Percentiles rank a stretch among this genome's conserved stretches.
Evolutionary conservation across 2,888 invertebrate genomes (phyloP).

Genomic region (Caradrina kadenii): DNA sequence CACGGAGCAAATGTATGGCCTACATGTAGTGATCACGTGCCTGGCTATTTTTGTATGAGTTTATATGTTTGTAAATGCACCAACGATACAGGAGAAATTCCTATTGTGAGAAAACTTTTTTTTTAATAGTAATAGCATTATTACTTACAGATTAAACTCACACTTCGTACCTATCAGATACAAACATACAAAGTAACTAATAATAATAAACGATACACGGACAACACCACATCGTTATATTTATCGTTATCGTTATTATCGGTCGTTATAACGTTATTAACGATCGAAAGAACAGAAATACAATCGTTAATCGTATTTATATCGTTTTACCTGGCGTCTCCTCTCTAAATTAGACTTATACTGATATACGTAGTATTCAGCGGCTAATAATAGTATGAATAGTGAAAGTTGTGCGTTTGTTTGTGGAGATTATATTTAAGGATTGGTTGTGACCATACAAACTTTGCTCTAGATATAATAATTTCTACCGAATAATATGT

Average conservation of each 20-base stretch:
- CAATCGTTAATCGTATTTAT: constrained; percentile 86
- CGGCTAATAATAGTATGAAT: constrained; percentile 20
- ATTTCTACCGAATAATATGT: too few relatives aligned
- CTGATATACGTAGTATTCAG: constrained; percentile 40
- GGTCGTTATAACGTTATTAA: constrained; percentile 87
- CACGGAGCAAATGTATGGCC: too few relatives aligned
- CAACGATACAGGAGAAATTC: too few relatives aligned
- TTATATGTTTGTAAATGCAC: too few relatives aligned
- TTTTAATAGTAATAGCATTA: constrained; percentile 22
- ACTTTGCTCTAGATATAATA: too few relatives aligned
- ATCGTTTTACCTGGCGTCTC: constrained; percentile 70
- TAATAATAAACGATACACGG: constrained; percentile 67
- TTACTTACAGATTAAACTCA: constrained; percentile 42
- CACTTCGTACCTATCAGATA: constrained; percentile 8
- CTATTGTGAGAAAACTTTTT: too few relatives aligned
- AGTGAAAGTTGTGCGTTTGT: constrained; percentile 32
- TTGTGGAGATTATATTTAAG: constrained; percentile 14
- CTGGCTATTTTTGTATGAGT: too few relatives aligned
- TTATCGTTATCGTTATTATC: constrained; percentile 89
- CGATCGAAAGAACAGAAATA: constrained; percentile 86
- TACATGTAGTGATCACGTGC: too few relatives aligned
- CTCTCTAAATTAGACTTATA: constrained; percentile 63
- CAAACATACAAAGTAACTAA: constrained; percentile 45
- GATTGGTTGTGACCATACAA: constrained; percentile 5
- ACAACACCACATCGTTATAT: constrained; percentile 81